Conservation (phyloP, 1,140 invertebrate genomes). For the Eueides isabella region DNA sequence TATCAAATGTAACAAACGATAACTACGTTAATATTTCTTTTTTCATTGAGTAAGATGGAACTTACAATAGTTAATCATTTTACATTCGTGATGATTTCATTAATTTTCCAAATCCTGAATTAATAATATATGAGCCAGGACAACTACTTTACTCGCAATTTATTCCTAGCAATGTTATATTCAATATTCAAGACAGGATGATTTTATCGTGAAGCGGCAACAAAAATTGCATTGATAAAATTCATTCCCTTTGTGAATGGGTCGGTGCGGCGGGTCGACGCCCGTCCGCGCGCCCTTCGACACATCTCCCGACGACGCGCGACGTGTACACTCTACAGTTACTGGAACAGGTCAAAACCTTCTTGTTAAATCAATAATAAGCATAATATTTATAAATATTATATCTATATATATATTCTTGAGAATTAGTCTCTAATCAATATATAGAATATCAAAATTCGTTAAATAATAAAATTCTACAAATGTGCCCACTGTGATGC, state of each 20-base stretch:
- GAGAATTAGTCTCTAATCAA: too few relatives aligned
- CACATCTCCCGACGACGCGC: not conserved
- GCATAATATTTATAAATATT: too few relatives aligned
- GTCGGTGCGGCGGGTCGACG: not conserved
- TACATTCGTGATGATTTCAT: too few relatives aligned
- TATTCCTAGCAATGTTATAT: not conserved
- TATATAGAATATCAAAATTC: too few relatives aligned
- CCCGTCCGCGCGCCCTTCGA: constrained; percentile 2
- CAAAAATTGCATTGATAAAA: constrained; percentile 5
- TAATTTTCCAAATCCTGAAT: not conserved
- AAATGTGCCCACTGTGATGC: too few relatives aligned
- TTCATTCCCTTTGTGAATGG: constrained; percentile 4
- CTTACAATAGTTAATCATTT: not conserved
- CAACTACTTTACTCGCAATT: not conserved
- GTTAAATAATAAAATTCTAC: too few relatives aligned
- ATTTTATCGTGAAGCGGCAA: not conserved
- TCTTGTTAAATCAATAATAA: not conserved
- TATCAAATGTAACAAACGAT: too few relatives aligned
- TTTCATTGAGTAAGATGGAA: not conserved
- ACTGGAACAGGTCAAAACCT: not conserved
- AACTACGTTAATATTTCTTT: not conserved
- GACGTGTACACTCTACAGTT: not conserved
- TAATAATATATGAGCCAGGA: not conserved
- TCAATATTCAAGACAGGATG: not conserved
- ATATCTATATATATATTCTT: too few relatives aligned